Evolutionary conservation across 2,797 vertebrate genomes (phyloP).

Genomic region (Rhinogobio ventralis): DNA sequence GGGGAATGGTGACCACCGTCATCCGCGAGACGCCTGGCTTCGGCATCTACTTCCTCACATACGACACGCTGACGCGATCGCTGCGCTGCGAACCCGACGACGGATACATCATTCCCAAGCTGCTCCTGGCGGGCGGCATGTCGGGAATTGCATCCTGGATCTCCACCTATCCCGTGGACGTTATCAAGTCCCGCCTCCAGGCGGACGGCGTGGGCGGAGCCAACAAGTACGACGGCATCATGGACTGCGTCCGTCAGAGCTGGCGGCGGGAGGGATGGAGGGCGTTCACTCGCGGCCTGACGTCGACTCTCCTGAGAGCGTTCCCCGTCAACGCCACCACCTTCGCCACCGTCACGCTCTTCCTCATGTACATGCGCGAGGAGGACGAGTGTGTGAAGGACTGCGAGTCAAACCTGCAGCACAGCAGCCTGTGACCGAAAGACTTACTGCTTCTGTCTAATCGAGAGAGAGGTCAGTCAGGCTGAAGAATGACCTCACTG

Average conservation of each 20-base stretch:
- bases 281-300: slow-evolving; percentile 92
- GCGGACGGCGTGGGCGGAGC: slow-evolving; percentile 89
- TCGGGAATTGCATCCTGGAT: slow-evolving; percentile 93
- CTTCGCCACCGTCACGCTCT: slow-evolving; percentile 92
- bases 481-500: not conserved
- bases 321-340: slow-evolving; percentile 97
- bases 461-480: no score
- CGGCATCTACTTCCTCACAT: slow-evolving; percentile 93
- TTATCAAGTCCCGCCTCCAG: slow-evolving; percentile 96
- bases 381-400: slow-evolving; percentile 72
- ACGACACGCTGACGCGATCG: slow-evolving; percentile 87
- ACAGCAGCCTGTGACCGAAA: slow-evolving; percentile 8
- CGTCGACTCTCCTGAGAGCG: slow-evolving; percentile 93
- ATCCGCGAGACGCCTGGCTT: slow-evolving; percentile 93
- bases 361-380: slow-evolving; percentile 87
- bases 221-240: slow-evolving; percentile 84
- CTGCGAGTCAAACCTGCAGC: slow-evolving; percentile 70
- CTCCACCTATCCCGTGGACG: slow-evolving; percentile 94
- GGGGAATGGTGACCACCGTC: slow-evolving; percentile 92
- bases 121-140: slow-evolving; percentile 92
- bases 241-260: slow-evolving; percentile 90
- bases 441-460: not conserved
- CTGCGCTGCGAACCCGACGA: slow-evolving; percentile 88
- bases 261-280: slow-evolving; percentile 88
- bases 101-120: slow-evolving; percentile 89